Conservation (phyloP, 1,140 invertebrate genomes). For the Neoseiulus cucumeris region DNA sequence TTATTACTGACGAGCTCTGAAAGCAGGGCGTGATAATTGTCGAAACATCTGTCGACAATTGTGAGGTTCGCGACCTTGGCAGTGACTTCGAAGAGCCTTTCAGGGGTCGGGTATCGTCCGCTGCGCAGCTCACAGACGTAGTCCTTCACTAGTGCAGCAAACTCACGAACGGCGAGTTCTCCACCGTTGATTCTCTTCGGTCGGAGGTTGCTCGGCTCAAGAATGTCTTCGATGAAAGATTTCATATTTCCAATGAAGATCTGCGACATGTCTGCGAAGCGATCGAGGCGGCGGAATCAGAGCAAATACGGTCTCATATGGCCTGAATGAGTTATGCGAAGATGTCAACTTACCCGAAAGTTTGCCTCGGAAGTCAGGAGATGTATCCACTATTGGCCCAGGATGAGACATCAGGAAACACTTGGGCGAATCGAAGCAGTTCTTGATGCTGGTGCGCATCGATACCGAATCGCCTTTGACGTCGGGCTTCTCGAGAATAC, state of each 20-base stretch:
- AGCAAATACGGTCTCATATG: background rate
- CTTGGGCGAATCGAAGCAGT: background rate
- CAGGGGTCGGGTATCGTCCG: background rate
- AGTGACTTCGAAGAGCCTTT: background rate
- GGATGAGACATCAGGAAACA: slow-evolving; percentile 98
- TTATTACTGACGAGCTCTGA: too few species aligned
- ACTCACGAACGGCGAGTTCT: background rate
- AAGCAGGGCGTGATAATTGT: background rate
- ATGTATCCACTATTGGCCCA: slow-evolving; percentile 82
- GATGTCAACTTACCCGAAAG: slow-evolving; percentile 31
- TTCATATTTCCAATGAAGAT: background rate
- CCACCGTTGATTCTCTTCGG: background rate
- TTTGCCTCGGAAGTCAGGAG: slow-evolving; percentile 81
- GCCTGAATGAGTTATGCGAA: background rate
- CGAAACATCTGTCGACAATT: background rate
- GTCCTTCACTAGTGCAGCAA: background rate
- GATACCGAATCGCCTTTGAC: too few species aligned
- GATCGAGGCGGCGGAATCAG: too few species aligned
- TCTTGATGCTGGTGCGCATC: too few species aligned
- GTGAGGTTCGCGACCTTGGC: background rate
- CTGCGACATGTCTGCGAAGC: background rate
- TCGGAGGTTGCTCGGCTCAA: background rate
- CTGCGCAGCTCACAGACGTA: background rate
- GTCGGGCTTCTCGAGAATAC: too few species aligned
- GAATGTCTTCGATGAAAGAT: background rate